Percentiles rank a stretch among this genome's conserved stretches.
These are phyloP conservation scores for Coenonympha glycerion DNA, from an alignment of 2,888 invertebrate species.

Conservation along the genomic window DNA sequence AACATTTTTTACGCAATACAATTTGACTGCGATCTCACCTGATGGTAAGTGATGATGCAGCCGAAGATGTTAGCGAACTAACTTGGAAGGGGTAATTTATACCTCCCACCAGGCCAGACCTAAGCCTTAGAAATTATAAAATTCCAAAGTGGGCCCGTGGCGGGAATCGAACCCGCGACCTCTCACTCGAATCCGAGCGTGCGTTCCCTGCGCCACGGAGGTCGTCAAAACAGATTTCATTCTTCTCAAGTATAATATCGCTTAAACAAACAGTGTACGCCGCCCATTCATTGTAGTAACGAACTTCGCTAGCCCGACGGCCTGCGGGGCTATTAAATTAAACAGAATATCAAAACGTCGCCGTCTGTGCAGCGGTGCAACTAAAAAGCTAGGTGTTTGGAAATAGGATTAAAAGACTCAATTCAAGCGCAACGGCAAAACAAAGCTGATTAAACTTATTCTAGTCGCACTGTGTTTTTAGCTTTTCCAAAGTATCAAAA, in stretches of 20 bases:
- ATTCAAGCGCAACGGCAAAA: slow-evolving; percentile 3
- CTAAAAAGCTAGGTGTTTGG: slow-evolving; percentile 17
- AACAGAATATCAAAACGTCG: slow-evolving; percentile 16
- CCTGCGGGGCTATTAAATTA: slow-evolving; percentile 16
- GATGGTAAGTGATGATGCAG: too few relatives aligned
- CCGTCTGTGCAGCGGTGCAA: slow-evolving; percentile 1
- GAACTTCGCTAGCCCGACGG: slow-evolving; percentile 16
- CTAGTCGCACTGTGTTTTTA: background rate
- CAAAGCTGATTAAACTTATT: slow-evolving; percentile 14
- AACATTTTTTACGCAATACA: too few relatives aligned
- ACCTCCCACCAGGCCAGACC: too few relatives aligned
- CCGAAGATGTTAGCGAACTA: too few relatives aligned
- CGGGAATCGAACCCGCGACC: too few relatives aligned
- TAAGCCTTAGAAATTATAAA: too few relatives aligned
- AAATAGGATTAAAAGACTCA: slow-evolving; percentile 15
- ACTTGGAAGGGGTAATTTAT: too few relatives aligned
- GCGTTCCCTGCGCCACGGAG: too few relatives aligned
- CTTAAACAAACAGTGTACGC: background rate
- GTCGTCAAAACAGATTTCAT: too few relatives aligned
- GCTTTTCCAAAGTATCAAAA: background rate
- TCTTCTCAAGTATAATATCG: background rate
- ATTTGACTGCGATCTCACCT: too few relatives aligned
- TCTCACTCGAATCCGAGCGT: too few relatives aligned
- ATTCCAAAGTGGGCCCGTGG: too few relatives aligned
- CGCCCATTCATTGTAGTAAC: slow-evolving; percentile 6